Conservation (phyloP, 2,797 vertebrate genomes). For the Poecilia picta region DNA sequence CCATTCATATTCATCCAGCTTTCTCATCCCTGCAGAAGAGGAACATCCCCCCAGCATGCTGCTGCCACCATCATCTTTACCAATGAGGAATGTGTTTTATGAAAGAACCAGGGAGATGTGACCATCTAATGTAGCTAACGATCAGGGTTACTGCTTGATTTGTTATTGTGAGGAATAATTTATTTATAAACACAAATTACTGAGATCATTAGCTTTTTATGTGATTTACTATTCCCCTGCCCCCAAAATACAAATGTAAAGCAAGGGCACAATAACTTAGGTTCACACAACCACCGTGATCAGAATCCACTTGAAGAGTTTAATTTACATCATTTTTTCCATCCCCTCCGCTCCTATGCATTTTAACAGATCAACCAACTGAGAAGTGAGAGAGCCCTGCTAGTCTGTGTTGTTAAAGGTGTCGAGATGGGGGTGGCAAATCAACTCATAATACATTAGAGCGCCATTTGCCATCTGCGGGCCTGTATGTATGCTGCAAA, state of each 20-base stretch:
- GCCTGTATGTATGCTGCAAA: constrained; percentile 44
- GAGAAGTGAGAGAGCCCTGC: constrained; percentile 29
- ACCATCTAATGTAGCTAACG: background rate
- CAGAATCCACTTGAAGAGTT: background rate
- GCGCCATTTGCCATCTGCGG: constrained; percentile 63
- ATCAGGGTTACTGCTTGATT: background rate
- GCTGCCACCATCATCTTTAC: background rate
- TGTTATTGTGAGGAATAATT: constrained; percentile 30
- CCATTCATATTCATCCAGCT: background rate
- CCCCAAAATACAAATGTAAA: background rate
- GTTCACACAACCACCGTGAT: background rate
- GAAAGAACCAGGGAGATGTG: background rate
- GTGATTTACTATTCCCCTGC: background rate
- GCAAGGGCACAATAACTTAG: background rate
- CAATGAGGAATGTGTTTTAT: background rate
- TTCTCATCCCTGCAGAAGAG: background rate
- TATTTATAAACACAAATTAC: constrained; percentile 3
- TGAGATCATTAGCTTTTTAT: background rate
- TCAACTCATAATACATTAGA: constrained; percentile 62
- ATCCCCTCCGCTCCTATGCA: constrained; percentile 3
- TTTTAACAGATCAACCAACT: constrained; percentile 29
- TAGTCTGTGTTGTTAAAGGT: constrained; percentile 1
- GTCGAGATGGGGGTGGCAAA: constrained; percentile 23
- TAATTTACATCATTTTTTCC: constrained; percentile 1
- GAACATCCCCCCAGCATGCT: background rate